These are phyloP conservation scores for Ptychoptera contaminata DNA, from an alignment of 2,888 invertebrate genomes.

Conservation along the genomic window DNA sequence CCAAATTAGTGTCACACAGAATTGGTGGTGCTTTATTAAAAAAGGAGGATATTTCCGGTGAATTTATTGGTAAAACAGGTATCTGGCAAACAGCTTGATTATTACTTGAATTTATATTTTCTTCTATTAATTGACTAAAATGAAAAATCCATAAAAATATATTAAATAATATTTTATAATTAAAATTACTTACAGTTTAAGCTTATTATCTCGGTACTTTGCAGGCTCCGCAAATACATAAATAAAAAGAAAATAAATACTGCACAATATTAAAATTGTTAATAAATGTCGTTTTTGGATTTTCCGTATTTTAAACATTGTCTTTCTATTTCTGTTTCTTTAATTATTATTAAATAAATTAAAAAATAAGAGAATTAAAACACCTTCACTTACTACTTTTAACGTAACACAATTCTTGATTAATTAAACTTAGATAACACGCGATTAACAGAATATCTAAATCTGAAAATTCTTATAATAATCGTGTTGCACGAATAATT, in stretches of 20 bases:
- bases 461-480: too few relatives aligned
- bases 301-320: conserved; percentile 13
- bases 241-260: conserved; percentile 9
- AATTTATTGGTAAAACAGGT: conserved; percentile 46
- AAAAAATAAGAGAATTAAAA: too few relatives aligned
- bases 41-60: conserved; percentile 58
- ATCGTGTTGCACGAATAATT: too few relatives aligned
- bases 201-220: conserved; percentile 17
- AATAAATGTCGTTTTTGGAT: conserved; percentile 9
- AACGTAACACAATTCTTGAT: too few relatives aligned
- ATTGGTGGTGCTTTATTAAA: conserved; percentile 42
- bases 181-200: conserved; percentile 19
- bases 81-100: conserved; percentile 42
- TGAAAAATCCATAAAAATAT: conserved; percentile 2
- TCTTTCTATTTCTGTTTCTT: too few relatives aligned
- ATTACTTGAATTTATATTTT: conserved; percentile 29
- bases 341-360: too few relatives aligned
- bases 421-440: too few relatives aligned
- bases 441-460: too few relatives aligned
- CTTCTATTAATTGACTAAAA: conserved; percentile 32
- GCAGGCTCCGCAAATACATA: conserved; percentile 10
- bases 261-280: conserved; percentile 8
- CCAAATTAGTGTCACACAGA: conserved; percentile 40
- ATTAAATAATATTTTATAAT: not conserved
- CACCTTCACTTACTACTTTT: too few relatives aligned